These are phyloP conservation scores for Ptychobarbus kaznakovi DNA, from an alignment of 2,797 vertebrate species.

Conservation along the genomic window DNA sequence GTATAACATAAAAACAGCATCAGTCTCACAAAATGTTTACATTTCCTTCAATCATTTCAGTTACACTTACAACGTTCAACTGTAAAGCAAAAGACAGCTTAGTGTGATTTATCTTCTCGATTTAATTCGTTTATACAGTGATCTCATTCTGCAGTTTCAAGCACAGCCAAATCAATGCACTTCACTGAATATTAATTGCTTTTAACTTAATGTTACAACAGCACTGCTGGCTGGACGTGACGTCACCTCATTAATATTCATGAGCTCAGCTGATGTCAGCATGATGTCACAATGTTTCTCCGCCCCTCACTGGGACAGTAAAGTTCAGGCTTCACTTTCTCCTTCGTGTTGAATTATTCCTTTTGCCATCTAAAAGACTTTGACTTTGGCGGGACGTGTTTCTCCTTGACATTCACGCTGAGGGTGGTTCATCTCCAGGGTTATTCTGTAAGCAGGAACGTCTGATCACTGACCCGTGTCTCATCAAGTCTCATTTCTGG, in stretches of 20 bases:
- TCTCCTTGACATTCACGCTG: conserved; percentile 63
- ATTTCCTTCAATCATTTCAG: neutral
- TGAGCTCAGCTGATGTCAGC: neutral
- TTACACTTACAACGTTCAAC: neutral
- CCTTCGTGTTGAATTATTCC: neutral
- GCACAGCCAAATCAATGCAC: neutral
- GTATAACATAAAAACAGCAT: neutral
- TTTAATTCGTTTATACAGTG: neutral
- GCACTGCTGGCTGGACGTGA: neutral
- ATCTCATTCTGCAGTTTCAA: neutral
- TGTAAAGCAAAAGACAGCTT: neutral
- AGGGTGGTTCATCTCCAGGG: conserved; percentile 50
- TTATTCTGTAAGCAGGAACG: conserved; percentile 57
- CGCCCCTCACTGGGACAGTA: neutral
- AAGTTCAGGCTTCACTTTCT: neutral
- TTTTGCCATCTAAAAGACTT: neutral
- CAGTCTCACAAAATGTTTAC: neutral
- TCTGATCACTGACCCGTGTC: conserved; percentile 69
- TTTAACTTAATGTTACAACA: neutral
- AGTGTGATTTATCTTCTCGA: neutral
- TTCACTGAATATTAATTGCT: neutral
- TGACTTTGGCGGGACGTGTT: too few relatives aligned
- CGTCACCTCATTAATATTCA: conserved; percentile 19
- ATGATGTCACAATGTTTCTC: neutral
- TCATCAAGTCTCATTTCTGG: conserved; percentile 51